phyloP scores from a whole-genome alignment of 2,888 invertebrate species.

The Petrolisthes cinctipes region DNA sequence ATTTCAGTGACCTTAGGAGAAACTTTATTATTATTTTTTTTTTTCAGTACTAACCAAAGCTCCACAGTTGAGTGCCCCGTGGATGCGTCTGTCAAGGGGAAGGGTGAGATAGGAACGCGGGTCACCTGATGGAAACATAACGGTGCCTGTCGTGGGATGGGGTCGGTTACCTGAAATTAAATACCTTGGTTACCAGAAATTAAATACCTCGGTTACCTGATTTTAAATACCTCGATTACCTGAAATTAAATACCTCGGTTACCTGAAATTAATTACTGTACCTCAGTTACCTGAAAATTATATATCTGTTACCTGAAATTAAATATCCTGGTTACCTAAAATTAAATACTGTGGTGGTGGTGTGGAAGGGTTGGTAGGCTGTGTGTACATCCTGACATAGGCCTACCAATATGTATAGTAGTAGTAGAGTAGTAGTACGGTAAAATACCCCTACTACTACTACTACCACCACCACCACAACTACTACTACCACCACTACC shows the following conservation, averaged over 20 bases:
- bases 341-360: no score
- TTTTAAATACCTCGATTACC: neutral
- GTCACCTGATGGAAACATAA: conserved; percentile 35
- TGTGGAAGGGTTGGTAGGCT: no score
- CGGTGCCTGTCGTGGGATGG: conserved; percentile 31
- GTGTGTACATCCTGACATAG: no score
- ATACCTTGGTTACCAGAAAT: neutral
- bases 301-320: no score
- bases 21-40: no score
- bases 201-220: neutral
- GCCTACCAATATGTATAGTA: no score
- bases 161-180: conserved; percentile 31
- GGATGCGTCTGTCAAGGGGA: conserved; percentile 38
- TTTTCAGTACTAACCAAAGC: conserved; percentile 6
- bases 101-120: conserved; percentile 31
- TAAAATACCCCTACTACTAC: no score
- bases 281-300: neutral
- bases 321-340: no score
- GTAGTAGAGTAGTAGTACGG: no score
- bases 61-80: conserved; percentile 47
- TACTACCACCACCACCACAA: no score
- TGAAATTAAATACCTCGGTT: neutral
- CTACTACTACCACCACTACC: no score
- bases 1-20: no score
- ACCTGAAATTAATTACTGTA: neutral